These are phyloP conservation scores for Campoplex capitator DNA, from an alignment of 2,888 invertebrate genomes.

Conservation along the genomic window DNA sequence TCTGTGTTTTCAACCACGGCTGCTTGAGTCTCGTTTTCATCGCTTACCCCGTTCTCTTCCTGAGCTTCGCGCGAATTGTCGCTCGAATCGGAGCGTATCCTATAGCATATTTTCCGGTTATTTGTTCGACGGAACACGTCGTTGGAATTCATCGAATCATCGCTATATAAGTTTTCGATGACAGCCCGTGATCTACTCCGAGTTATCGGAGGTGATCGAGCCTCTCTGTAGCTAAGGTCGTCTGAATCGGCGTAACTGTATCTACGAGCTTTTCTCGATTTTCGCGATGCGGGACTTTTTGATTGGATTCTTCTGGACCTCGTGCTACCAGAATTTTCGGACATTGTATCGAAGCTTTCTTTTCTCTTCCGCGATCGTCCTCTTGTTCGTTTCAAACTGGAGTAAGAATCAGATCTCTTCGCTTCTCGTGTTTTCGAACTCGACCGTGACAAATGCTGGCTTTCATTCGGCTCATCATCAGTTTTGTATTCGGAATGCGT, in stretches of 20 bases:
- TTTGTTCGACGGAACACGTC: neutral
- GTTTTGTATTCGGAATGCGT: neutral
- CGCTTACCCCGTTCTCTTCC: neutral
- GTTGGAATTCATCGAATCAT: neutral
- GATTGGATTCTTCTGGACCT: too few relatives aligned
- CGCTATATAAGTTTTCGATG: neutral
- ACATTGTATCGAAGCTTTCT: neutral
- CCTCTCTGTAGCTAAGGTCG: too few relatives aligned
- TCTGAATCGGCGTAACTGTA: too few relatives aligned
- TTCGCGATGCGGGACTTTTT: too few relatives aligned
- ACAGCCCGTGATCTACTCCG: constrained; percentile 38
- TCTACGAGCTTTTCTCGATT: too few relatives aligned
- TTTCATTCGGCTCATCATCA: neutral
- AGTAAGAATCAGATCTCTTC: neutral
- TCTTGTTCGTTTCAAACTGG: neutral
- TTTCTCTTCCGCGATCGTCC: neutral
- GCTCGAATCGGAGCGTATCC: neutral
- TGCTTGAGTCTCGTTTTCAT: neutral
- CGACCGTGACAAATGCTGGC: neutral
- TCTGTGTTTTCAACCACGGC: neutral
- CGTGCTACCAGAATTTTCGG: neutral
- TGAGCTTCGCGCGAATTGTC: neutral
- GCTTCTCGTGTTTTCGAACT: neutral
- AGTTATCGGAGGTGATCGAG: constrained; percentile 1
- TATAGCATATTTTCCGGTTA: neutral